Conservation (phyloP, 2,888 invertebrate species). For the Elmis aenea region DNA sequence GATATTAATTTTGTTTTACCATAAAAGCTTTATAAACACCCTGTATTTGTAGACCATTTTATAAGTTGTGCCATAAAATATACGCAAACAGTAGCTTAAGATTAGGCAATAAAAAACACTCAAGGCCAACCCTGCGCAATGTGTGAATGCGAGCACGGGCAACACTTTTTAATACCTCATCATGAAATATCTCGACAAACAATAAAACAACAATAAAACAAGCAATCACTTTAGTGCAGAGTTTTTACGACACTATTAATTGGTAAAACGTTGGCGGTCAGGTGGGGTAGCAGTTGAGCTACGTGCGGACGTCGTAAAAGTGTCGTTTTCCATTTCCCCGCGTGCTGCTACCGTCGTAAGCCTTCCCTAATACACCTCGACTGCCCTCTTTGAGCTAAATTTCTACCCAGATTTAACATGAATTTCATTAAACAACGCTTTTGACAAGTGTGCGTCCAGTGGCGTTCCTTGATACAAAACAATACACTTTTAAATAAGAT, state of each 20-base stretch:
- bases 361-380: slow-evolving; percentile 17
- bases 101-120: too few relatives aligned
- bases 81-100: too few relatives aligned
- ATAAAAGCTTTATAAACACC: too few relatives aligned
- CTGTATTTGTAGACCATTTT: too few relatives aligned
- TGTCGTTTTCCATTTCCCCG: slow-evolving; percentile 24
- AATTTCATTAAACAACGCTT: slow-evolving; percentile 25
- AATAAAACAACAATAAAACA: slow-evolving; percentile 27
- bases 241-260: slow-evolving; percentile 26
- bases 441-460: too few relatives aligned
- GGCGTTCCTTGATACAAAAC: too few relatives aligned
- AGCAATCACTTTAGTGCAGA: slow-evolving; percentile 28
- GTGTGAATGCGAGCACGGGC: too few relatives aligned
- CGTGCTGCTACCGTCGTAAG: slow-evolving; percentile 19
- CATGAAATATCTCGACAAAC: slow-evolving; percentile 22
- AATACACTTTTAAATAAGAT: too few relatives aligned
- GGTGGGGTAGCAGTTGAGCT: slow-evolving; percentile 19
- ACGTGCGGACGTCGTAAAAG: slow-evolving; percentile 23
- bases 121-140: too few relatives aligned
- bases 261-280: slow-evolving; percentile 23
- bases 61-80: too few relatives aligned
- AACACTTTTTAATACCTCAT: slow-evolving; percentile 22
- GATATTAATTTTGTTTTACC: too few relatives aligned
- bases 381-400: slow-evolving; percentile 11
- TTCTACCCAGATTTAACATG: slow-evolving; percentile 15